Evolutionary conservation across 1,140 invertebrate species (phyloP).

Genomic region (Lordiphosa collinella): DNA sequence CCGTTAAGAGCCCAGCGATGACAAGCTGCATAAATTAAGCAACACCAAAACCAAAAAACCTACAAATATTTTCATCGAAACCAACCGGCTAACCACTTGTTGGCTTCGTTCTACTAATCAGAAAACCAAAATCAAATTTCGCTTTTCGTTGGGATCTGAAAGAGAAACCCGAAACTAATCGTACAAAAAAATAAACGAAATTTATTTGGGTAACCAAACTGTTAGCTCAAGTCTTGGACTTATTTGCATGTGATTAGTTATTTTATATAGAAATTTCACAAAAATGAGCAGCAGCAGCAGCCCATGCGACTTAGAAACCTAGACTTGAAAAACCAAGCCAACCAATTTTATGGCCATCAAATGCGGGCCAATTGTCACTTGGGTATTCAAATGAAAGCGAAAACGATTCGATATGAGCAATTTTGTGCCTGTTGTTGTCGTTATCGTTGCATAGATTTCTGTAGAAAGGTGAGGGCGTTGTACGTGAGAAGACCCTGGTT

Average conservation of each 20-base stretch:
- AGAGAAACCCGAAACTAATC: constrained; percentile 75
- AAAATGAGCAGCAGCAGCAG: constrained; percentile 24
- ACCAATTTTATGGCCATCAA: constrained; percentile 46
- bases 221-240: constrained; percentile 25
- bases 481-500: constrained; percentile 44
- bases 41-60: constrained; percentile 26
- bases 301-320: constrained; percentile 41
- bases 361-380: constrained; percentile 11
- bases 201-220: constrained; percentile 72
- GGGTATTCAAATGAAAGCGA: constrained; percentile 60
- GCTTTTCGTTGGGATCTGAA: constrained; percentile 66
- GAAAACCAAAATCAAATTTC: constrained; percentile 72
- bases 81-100: constrained; percentile 15
- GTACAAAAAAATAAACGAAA: constrained; percentile 55
- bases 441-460: background rate
- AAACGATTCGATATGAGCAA: constrained; percentile 51
- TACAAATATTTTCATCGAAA: constrained; percentile 27
- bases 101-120: constrained; percentile 70
- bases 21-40: constrained; percentile 71
- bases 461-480: constrained; percentile 45
- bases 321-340: constrained; percentile 14
- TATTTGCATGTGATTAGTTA: constrained; percentile 69
- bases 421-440: constrained; percentile 18
- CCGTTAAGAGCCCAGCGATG: constrained; percentile 46
- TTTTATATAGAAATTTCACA: constrained; percentile 53